A percentile compares a stretch with the other conserved stretches of the same genome.
These are phyloP conservation scores for Chromis chromis DNA, from an alignment of 2,797 vertebrate genomes.

Conservation along the genomic window DNA sequence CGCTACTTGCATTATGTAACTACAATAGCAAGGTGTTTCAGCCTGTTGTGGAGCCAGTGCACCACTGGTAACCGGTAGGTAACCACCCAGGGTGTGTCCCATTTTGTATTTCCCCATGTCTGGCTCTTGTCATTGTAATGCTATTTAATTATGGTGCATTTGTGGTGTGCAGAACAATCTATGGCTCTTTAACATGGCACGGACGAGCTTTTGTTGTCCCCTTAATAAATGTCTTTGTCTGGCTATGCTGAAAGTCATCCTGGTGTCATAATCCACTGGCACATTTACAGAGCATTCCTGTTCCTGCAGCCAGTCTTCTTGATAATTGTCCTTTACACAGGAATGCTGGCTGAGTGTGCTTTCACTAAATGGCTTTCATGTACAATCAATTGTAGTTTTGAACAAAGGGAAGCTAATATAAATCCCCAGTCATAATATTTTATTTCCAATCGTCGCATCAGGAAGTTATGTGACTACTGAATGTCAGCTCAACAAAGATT, in stretches of 20 bases:
- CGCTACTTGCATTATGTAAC: background rate
- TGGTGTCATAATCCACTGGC: conserved; percentile 41
- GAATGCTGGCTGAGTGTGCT: conserved; percentile 30
- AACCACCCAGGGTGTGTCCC: too few relatives aligned
- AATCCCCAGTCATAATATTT: background rate
- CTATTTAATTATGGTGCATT: conserved; percentile 19
- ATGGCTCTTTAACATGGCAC: background rate
- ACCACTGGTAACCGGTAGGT: too few relatives aligned
- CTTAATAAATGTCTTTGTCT: conserved; percentile 38
- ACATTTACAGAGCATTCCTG: conserved; percentile 33
- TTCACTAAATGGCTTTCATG: conserved; percentile 9
- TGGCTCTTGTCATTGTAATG: background rate
- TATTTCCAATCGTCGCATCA: too few relatives aligned
- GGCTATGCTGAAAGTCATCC: conserved; percentile 37
- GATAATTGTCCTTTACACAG: conserved; percentile 36
- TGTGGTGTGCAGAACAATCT: background rate
- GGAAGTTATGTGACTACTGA: background rate
- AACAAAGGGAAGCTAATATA: background rate
- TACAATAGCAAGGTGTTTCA: background rate
- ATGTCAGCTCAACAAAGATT: background rate
- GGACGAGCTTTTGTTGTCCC: conserved; percentile 34
- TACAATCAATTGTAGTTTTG: background rate
- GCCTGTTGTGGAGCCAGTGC: too few relatives aligned
- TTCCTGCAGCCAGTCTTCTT: conserved; percentile 3
- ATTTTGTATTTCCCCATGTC: background rate